phyloP scores from a whole-genome alignment of 2,888 invertebrate genomes.

The Xestia rhomboidea region DNA sequence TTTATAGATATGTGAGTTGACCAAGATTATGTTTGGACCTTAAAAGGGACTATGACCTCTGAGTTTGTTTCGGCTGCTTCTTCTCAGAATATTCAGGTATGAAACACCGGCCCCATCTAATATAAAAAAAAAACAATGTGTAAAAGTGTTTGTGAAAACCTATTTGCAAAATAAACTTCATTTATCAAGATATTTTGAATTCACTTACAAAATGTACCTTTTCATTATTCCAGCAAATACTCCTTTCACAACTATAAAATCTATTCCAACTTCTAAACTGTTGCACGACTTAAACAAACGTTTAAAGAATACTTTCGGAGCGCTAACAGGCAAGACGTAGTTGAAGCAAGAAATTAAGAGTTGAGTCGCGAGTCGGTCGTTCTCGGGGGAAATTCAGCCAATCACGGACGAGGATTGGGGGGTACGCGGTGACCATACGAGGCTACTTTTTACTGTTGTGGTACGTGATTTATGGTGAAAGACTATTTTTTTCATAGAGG shows the following conservation, averaged over 20 bases:
- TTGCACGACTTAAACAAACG: slow-evolving; percentile 59
- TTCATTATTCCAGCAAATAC: slow-evolving; percentile 6
- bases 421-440: slow-evolving; percentile 75
- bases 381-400: slow-evolving; percentile 88
- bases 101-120: too few relatives aligned
- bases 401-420: slow-evolving; percentile 83
- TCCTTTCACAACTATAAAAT: slow-evolving; percentile 4
- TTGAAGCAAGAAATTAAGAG: slow-evolving; percentile 86
- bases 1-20: too few relatives aligned
- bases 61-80: too few relatives aligned
- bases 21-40: too few relatives aligned
- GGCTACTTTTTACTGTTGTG: slow-evolving; percentile 52
- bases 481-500: background rate
- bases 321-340: slow-evolving; percentile 71
- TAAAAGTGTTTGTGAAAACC: too few relatives aligned
- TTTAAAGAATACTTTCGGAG: slow-evolving; percentile 70
- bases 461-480: slow-evolving; percentile 20
- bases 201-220: background rate
- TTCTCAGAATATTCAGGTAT: too few relatives aligned
- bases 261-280: slow-evolving; percentile 37
- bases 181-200: too few relatives aligned
- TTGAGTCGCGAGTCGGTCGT: slow-evolving; percentile 77
- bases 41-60: too few relatives aligned
- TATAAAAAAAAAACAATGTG: too few relatives aligned
- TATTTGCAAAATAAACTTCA: too few relatives aligned